Percentiles rank a stretch among this genome's conserved stretches.
These are phyloP conservation scores for Drosophila falleni DNA, from an alignment of 2,888 invertebrate genomes.

Conservation along the genomic window DNA sequence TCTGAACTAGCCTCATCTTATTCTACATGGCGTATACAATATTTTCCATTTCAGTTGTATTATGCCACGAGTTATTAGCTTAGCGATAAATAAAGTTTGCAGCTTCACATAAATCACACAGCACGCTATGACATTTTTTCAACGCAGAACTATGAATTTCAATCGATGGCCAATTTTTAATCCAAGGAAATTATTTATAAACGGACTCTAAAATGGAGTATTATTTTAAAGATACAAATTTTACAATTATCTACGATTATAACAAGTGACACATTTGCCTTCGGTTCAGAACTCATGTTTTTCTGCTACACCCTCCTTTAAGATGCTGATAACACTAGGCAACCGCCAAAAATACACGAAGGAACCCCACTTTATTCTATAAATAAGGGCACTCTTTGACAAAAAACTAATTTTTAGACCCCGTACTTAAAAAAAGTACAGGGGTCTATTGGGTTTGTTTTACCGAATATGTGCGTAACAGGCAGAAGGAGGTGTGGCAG, in stretches of 20 bases:
- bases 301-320: too few species aligned
- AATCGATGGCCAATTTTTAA: constrained; percentile 5
- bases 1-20: constrained; percentile 30
- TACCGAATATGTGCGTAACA: too few species aligned
- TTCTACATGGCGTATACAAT: constrained; percentile 56
- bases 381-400: too few species aligned
- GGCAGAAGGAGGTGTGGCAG: too few species aligned
- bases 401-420: too few species aligned
- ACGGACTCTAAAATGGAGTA: background rate
- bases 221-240: background rate
- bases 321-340: too few species aligned
- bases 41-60: constrained; percentile 56
- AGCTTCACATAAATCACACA: constrained; percentile 43
- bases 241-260: background rate
- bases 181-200: background rate
- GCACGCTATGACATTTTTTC: constrained; percentile 21
- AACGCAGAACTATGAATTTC: background rate
- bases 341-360: too few species aligned
- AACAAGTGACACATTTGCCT: too few species aligned
- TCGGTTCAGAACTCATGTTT: too few species aligned
- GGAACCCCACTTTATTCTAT: too few species aligned
- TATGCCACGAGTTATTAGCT: constrained; percentile 66
- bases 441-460: too few species aligned
- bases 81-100: constrained; percentile 56
- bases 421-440: too few species aligned